phyloP scores from a whole-genome alignment of 23 tunicate species.

The Phallusia fumigata region DNA sequence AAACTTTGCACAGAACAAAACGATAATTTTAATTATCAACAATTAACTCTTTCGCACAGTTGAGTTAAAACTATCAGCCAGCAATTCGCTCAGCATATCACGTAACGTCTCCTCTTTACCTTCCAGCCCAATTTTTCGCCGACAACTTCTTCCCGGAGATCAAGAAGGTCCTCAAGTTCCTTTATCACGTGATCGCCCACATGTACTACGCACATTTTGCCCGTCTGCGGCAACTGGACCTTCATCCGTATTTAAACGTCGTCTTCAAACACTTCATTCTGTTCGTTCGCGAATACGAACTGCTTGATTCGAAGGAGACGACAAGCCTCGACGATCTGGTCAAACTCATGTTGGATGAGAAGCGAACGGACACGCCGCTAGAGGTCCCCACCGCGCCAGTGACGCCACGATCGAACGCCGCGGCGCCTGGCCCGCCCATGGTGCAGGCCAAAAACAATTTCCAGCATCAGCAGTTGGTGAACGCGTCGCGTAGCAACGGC shows the following conservation, averaged over 20 bases:
- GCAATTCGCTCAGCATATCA: no score
- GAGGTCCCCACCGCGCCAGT: not conserved
- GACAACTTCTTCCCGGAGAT: conserved; percentile 66
- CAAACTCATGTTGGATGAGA: conserved; percentile 51
- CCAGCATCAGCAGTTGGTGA: conserved; percentile 9
- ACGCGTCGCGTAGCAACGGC: conserved; percentile 42
- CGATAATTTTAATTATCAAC: no score
- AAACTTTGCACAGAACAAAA: no score
- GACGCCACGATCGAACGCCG: conserved; percentile 2
- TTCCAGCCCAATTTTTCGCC: conserved; percentile 81
- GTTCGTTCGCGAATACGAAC: conserved; percentile 72
- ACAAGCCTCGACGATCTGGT: conserved; percentile 74
- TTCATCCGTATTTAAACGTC: conserved; percentile 74
- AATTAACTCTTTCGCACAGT: no score
- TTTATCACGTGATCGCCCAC: conserved; percentile 91
- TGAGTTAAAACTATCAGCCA: no score
- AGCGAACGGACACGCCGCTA: conserved; percentile 23
- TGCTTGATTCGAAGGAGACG: conserved; percentile 60
- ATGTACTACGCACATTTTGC: conserved; percentile 87
- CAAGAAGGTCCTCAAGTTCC: conserved; percentile 79
- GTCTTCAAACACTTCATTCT: conserved; percentile 74
- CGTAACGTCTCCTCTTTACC: not conserved
- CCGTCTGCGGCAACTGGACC: conserved; percentile 60
- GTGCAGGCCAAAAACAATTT: conserved; percentile 5
- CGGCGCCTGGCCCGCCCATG: conserved; percentile 5